Conservation (phyloP, 2,797 vertebrate genomes). For the Danionella dracula region DNA sequence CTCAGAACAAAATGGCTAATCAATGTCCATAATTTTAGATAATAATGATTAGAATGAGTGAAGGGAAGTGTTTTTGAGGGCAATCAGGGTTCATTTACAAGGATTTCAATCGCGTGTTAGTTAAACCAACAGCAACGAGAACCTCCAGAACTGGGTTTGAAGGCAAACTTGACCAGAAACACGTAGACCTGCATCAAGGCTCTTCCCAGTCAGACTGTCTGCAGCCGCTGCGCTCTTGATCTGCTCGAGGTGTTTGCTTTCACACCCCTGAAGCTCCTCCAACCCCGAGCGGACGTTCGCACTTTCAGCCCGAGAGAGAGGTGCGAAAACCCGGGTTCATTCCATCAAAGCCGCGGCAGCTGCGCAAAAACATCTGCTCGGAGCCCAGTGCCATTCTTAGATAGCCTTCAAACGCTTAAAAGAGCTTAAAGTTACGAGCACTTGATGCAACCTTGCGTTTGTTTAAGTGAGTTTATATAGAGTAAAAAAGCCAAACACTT, state of each 20-base stretch:
- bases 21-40: too few relatives aligned
- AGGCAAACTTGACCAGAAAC: background rate
- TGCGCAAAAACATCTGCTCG: background rate
- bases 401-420: too few relatives aligned
- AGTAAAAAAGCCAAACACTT: too few relatives aligned
- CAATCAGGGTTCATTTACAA: too few relatives aligned
- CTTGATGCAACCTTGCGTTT: too few relatives aligned
- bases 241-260: slow-evolving; percentile 45
- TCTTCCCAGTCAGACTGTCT: background rate
- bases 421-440: too few relatives aligned
- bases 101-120: too few relatives aligned
- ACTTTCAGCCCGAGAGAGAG: slow-evolving; percentile 50
- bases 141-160: background rate
- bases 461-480: too few relatives aligned
- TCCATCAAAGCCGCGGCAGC: slow-evolving; percentile 15
- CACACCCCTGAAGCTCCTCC: slow-evolving; percentile 43
- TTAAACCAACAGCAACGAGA: too few relatives aligned
- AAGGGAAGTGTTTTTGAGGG: too few relatives aligned
- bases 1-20: too few relatives aligned
- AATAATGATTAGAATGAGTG: too few relatives aligned
- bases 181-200: background rate
- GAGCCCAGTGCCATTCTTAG: background rate
- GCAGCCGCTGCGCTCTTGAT: background rate
- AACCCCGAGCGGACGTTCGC: slow-evolving; percentile 55
- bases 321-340: slow-evolving; percentile 41